These are phyloP conservation scores for Drosophila pegasa DNA, from an alignment of 2,888 invertebrate genomes.

Conservation along the genomic window DNA sequence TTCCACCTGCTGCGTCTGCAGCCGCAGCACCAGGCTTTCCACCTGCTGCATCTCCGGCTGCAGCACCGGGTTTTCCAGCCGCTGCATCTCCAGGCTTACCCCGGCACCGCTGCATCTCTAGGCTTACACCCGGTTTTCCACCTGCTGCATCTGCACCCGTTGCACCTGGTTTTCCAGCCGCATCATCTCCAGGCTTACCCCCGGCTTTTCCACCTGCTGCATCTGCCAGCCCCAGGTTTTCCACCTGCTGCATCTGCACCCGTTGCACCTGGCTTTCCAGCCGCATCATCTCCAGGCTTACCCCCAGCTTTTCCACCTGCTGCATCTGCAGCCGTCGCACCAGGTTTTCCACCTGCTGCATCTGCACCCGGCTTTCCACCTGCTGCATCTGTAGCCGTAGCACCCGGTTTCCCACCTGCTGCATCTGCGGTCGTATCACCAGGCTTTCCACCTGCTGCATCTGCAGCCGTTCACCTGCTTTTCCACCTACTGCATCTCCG, in stretches of 20 bases:
- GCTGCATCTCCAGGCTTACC: not conserved
- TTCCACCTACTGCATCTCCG: not conserved
- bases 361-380: not conserved
- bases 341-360: conserved; percentile 4
- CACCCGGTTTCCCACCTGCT: not conserved
- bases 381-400: not conserved
- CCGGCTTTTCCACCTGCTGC: not conserved
- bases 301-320: not conserved
- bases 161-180: not conserved
- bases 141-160: conserved; percentile 2
- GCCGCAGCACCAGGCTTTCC: conserved; percentile 1
- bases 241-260: conserved; percentile 4
- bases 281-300: not conserved
- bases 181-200: not conserved
- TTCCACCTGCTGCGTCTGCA: not conserved
- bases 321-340: not conserved
- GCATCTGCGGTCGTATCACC: not conserved
- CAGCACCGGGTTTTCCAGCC: not conserved
- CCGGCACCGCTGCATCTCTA: conserved; percentile 4
- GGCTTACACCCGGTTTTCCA: conserved; percentile 6
- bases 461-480: conserved; percentile 7
- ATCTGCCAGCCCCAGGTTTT: not conserved
- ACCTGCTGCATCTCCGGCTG: conserved; percentile 3
- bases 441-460: conserved; percentile 4
- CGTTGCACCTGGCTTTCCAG: conserved; percentile 1